A percentile compares a stretch with the other conserved stretches of the same genome.
phyloP scores from a whole-genome alignment of 2,888 invertebrate genomes.

The Brachylomia viminalis region DNA sequence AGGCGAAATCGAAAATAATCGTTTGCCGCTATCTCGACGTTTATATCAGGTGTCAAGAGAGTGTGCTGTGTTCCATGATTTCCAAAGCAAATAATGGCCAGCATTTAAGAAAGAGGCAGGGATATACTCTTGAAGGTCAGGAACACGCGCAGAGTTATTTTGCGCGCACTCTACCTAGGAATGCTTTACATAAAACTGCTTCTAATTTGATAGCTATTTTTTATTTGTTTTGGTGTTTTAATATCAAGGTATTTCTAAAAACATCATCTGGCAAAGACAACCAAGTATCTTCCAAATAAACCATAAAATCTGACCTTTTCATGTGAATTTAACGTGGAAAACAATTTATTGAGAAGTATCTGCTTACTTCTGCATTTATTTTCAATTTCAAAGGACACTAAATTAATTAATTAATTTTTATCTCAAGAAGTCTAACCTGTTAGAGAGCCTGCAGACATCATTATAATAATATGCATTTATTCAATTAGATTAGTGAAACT shows the following conservation, averaged over 20 bases:
- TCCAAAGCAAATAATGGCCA: no score
- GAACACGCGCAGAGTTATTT: no score
- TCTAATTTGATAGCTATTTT: no score
- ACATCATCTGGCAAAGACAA: not conserved
- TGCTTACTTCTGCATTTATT: not conserved
- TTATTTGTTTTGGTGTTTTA: not conserved
- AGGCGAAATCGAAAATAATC: no score
- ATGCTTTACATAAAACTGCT: not conserved
- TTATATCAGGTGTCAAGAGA: no score
- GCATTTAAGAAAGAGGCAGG: no score
- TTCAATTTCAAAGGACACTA: not conserved
- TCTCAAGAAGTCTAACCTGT: not conserved
- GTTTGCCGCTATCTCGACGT: no score
- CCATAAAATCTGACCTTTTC: not conserved
- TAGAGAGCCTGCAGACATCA: conserved; percentile 15
- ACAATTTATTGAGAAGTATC: no score
- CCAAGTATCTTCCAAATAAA: not conserved
- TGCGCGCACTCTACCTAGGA: not conserved
- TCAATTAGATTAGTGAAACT: conserved; percentile 34
- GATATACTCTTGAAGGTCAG: no score
- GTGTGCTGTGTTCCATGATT: no score
- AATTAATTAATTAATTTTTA: not conserved
- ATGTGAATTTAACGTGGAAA: not conserved
- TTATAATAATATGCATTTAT: conserved; percentile 33
- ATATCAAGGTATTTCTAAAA: not conserved